Percentiles rank a stretch among this genome's conserved stretches.
phyloP scores from a whole-genome alignment of 2,888 invertebrate genomes.

The Agonopterix alstromeriana region DNA sequence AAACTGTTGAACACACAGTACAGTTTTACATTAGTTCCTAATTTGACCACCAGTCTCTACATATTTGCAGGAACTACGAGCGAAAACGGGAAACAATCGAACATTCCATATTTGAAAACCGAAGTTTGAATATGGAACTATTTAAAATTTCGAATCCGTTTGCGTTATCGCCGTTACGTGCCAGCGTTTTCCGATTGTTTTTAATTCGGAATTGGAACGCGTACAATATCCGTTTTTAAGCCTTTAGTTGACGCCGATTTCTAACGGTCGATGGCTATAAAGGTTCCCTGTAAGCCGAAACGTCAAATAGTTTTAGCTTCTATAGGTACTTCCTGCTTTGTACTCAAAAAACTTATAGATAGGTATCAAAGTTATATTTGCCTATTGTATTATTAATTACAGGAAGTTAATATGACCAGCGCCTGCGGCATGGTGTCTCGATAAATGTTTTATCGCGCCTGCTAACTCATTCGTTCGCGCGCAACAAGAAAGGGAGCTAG shows the following conservation, averaged over 20 bases:
- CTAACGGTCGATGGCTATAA: slow-evolving; percentile 8
- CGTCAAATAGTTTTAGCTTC: too few species aligned
- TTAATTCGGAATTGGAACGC: slow-evolving; percentile 28
- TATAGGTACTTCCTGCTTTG: too few species aligned
- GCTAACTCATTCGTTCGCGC: too few species aligned
- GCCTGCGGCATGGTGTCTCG: too few species aligned
- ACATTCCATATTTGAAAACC: slow-evolving; percentile 68
- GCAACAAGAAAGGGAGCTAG: too few species aligned
- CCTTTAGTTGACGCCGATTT: slow-evolving; percentile 10
- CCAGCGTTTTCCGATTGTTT: slow-evolving; percentile 19
- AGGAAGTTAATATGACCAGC: too few species aligned
- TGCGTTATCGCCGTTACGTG: slow-evolving; percentile 58
- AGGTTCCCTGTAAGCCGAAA: too few species aligned
- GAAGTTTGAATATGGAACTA: slow-evolving; percentile 70
- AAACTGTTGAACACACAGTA: background rate
- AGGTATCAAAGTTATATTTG: too few species aligned
- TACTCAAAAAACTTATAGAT: too few species aligned
- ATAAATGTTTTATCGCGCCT: too few species aligned
- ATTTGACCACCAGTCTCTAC: slow-evolving; percentile 2
- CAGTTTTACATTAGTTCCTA: background rate
- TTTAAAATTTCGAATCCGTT: slow-evolving; percentile 76
- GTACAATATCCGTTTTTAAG: slow-evolving; percentile 35
- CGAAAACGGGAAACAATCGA: slow-evolving; percentile 74
- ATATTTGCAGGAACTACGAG: slow-evolving; percentile 38
- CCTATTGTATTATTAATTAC: too few species aligned